Conservation (phyloP, 2,797 vertebrate genomes). For the Discoglossus pictus region DNA sequence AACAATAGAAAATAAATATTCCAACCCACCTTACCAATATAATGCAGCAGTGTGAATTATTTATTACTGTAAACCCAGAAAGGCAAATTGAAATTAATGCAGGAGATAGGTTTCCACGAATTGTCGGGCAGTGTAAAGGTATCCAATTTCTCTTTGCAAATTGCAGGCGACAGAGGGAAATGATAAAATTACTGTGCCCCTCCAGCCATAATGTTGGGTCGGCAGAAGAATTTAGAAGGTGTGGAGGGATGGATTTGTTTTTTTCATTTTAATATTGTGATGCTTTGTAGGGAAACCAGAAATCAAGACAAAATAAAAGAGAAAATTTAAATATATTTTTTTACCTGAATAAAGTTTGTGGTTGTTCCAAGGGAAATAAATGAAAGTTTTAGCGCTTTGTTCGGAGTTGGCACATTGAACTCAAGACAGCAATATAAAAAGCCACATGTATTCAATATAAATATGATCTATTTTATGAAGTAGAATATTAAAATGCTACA, state of each 20-base stretch:
- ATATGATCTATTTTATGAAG: background rate
- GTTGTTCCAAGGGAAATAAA: conserved; percentile 18
- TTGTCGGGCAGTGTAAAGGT: conserved; percentile 38
- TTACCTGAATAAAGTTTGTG: conserved; percentile 32
- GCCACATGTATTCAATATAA: background rate
- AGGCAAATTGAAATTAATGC: conserved; percentile 51
- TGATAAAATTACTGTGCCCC: conserved; percentile 50
- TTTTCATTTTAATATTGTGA: conserved; percentile 26
- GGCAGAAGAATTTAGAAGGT: conserved; percentile 22
- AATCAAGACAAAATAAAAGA: conserved; percentile 27
- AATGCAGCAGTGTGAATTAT: conserved; percentile 45
- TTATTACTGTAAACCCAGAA: conserved; percentile 49
- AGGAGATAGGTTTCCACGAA: conserved; percentile 34
- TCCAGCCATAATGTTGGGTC: conserved; percentile 36
- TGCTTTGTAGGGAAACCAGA: conserved; percentile 18
- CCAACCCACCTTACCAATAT: conserved; percentile 18
- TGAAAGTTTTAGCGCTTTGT: conserved; percentile 4
- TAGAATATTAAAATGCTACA: no score
- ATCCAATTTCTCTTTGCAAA: conserved; percentile 45
- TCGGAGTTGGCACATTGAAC: background rate
- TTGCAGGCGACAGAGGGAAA: conserved; percentile 45
- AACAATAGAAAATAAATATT: conserved; percentile 2
- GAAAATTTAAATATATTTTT: conserved; percentile 15
- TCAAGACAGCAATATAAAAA: conserved; percentile 9
- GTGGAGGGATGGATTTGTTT: conserved; percentile 35